phyloP scores from a whole-genome alignment of 2,888 invertebrate genomes.

The Epicampocera succincta region DNA sequence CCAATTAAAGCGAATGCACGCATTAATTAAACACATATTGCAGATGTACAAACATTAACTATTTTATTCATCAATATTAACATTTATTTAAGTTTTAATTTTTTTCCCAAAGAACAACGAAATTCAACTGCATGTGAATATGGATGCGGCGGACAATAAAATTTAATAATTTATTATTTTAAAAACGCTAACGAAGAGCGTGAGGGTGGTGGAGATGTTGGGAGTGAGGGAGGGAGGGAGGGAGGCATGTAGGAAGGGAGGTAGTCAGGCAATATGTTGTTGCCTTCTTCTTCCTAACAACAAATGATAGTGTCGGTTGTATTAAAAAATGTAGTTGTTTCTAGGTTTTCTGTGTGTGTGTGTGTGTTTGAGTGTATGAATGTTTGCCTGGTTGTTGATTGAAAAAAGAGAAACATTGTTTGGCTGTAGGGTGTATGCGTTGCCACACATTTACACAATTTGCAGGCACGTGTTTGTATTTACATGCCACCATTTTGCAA shows the following conservation, averaged over 20 bases:
- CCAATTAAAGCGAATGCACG: constrained; percentile 31
- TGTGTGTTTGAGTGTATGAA: constrained; percentile 23
- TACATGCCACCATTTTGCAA: constrained; percentile 78
- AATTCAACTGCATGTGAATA: constrained; percentile 32
- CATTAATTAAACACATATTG: constrained; percentile 70
- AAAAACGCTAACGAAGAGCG: neutral
- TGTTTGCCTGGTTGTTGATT: constrained; percentile 12
- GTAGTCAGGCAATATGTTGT: constrained; percentile 5
- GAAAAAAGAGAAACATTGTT: constrained; percentile 39
- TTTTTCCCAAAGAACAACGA: constrained; percentile 24
- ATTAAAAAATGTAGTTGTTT: constrained; percentile 34
- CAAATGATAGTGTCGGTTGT: constrained; percentile 51
- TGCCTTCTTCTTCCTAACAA: constrained; percentile 25
- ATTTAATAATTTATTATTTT: constrained; percentile 51
- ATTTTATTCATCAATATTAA: constrained; percentile 60
- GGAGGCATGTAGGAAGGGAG: constrained; percentile 3
- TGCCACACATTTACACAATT: constrained; percentile 40
- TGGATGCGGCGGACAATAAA: constrained; percentile 39
- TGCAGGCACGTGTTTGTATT: constrained; percentile 52
- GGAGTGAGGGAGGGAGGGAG: no score
- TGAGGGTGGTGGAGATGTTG: neutral
- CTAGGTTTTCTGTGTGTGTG: constrained; percentile 26
- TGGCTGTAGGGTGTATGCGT: constrained; percentile 46
- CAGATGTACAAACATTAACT: constrained; percentile 63
- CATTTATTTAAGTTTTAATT: constrained; percentile 17